phyloP scores from a whole-genome alignment of 2,797 vertebrate genomes.

The Gymnocypris eckloni region DNA sequence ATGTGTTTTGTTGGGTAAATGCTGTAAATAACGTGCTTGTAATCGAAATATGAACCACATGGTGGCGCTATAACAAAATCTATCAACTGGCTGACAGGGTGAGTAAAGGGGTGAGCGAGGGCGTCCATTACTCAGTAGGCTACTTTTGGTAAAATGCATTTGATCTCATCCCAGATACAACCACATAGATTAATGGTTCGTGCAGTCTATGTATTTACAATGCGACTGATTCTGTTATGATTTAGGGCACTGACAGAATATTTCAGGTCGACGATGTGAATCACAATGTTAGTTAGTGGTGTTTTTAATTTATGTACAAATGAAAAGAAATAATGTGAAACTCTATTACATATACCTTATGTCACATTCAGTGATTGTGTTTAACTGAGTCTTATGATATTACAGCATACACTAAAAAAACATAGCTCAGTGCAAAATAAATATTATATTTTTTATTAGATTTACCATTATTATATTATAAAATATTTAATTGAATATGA shows the following conservation, averaged over 20 bases:
- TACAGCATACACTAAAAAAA: background rate
- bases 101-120: background rate
- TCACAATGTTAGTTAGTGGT: no score
- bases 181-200: background rate
- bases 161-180: background rate
- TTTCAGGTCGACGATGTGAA: background rate
- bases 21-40: background rate
- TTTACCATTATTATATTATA: background rate
- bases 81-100: background rate
- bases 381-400: background rate
- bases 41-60: constrained; percentile 59
- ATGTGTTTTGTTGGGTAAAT: background rate
- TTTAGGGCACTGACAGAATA: background rate
- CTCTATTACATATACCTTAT: background rate
- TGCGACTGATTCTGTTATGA: background rate
- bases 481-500: background rate
- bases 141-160: background rate
- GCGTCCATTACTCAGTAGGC: background rate
- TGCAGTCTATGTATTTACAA: background rate
- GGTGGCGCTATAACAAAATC: constrained; percentile 61
- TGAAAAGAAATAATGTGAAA: background rate
- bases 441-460: background rate
- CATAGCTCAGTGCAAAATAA: background rate
- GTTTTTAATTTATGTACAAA: background rate
- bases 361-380: background rate